Base-by-base conservation (phyloP, 2,113 vertebrate genomes). In the Paraplagusia blochii region DNA sequence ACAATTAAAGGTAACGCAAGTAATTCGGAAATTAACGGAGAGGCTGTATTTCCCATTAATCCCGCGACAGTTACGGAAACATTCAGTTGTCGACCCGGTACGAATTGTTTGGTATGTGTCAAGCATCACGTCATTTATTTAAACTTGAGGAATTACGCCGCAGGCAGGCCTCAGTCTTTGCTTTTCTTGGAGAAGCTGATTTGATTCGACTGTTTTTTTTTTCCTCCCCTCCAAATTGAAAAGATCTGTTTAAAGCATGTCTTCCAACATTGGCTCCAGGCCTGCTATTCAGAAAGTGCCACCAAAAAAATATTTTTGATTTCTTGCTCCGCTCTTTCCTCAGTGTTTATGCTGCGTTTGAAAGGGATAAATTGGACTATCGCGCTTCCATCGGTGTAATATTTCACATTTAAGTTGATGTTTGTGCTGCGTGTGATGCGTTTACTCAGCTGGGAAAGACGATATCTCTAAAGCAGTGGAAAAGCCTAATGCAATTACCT, bases 391-490 rank as follows among this genome's bases (percentile, higher is more conserved):
- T 85, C 74, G 65, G 84, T 79, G 80, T 86, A 71, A 77, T 77
- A 72, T 85, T 85, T 88, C 85, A 86, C 71, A 69, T 87, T 77
- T 77, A 74, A 85, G 76, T 70, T 67, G 64, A 72, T 84, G 83
- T 87, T 88, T 83, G 79, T 77, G 70, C 77, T 76, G 72, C 55
- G 64, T 73, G 77, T 71, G 85, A 82, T 76, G 75, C 70, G 64
- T 86, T 89, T 85, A 87, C 76, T 72, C 81, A 90, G 83, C 79
- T 78, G 85, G 69, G 86, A 82, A 87, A 88, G 81, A 80, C 69
- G 80, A 90, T 89, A 84, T 80, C 61, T 42, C 22, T 42, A 50
- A 2, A 15, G 76, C 71, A 22, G 68, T 67, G 70, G 63, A 73
- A 78, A 73, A 76, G 60, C 12, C n/a, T 87, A 87, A 88, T 84